These are phyloP conservation scores for Didymodactylos carnosus DNA, from an alignment of 2,888 invertebrate genomes.

Conservation along the genomic window DNA sequence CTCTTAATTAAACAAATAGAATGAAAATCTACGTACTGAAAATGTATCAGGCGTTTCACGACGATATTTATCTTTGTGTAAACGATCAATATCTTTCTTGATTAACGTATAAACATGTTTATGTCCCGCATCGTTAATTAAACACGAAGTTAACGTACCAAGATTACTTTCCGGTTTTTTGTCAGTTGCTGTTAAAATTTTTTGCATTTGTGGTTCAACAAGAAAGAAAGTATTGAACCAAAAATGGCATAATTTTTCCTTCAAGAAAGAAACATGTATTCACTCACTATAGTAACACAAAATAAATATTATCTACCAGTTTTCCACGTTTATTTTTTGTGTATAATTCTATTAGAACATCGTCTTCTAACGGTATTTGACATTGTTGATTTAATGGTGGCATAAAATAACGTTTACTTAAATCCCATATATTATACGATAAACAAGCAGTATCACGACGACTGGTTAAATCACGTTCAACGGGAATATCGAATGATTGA, in stretches of 20 bases:
- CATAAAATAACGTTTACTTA: background rate
- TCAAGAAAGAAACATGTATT: background rate
- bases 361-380: background rate
- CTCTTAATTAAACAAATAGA: too few relatives aligned
- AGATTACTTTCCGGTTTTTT: background rate
- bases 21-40: too few relatives aligned
- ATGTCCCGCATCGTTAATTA: background rate
- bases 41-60: background rate
- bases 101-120: background rate
- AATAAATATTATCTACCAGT: background rate
- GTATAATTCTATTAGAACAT: background rate
- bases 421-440: background rate
- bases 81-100: background rate
- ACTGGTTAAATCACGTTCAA: background rate
- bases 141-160: background rate
- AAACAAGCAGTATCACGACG: background rate
- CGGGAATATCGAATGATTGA: background rate
- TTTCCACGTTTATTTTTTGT: background rate
- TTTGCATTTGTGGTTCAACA: background rate
- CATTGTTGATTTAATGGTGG: background rate
- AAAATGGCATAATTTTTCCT: background rate
- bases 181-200: background rate
- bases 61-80: background rate
- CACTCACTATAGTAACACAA: background rate
- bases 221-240: background rate